phyloP scores from a whole-genome alignment of 2,797 vertebrate genomes.

The Margarornis squamiger region DNA sequence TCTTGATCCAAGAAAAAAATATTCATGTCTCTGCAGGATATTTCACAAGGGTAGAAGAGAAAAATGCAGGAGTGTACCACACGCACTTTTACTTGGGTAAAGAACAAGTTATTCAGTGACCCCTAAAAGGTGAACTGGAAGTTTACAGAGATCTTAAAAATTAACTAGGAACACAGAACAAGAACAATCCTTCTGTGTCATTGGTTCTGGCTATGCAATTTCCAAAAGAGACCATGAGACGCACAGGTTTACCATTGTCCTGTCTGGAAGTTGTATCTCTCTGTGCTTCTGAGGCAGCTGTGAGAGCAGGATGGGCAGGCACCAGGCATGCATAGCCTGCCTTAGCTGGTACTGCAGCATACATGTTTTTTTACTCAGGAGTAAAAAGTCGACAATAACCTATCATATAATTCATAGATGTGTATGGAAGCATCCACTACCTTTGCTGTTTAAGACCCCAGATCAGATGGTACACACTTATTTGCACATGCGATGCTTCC shows the following conservation, averaged over 20 bases:
- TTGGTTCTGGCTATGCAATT: background rate
- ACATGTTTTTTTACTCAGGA: background rate
- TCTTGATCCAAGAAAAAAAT: conserved; percentile 44
- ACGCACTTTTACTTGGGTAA: background rate
- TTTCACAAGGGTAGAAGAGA: conserved; percentile 31
- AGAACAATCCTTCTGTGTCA: background rate
- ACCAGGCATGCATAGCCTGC: background rate
- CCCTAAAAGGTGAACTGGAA: background rate
- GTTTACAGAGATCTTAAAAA: background rate
- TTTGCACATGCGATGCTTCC: background rate
- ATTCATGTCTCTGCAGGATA: conserved; percentile 16
- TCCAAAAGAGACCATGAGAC: background rate
- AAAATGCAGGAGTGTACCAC: background rate
- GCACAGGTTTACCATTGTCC: fast-evolving
- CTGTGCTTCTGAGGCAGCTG: background rate
- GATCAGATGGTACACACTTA: background rate
- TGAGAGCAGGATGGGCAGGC: background rate
- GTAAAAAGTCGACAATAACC: background rate
- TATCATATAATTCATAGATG: background rate
- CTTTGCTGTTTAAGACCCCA: background rate
- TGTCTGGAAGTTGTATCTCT: background rate
- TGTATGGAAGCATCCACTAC: background rate
- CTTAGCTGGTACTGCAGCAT: background rate
- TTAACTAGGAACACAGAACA: background rate
- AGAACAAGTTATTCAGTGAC: background rate